Evolutionary conservation across 2,113 vertebrate genomes (phyloP).

Genomic region (Myrmophylax atrothorax): DNA sequence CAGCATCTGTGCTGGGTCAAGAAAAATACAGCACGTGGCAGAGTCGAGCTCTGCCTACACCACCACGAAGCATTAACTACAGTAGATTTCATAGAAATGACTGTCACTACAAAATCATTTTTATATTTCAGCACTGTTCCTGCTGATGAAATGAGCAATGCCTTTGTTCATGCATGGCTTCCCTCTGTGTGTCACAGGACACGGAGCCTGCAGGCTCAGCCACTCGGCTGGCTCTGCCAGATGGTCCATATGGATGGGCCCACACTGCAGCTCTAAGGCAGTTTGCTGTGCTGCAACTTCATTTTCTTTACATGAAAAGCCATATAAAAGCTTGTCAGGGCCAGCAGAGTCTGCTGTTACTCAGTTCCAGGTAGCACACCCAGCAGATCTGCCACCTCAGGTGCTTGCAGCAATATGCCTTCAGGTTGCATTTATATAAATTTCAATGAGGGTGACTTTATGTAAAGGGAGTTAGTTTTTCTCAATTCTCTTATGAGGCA

Average conservation of each 20-base stretch:
- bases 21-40: neutral
- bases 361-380: neutral
- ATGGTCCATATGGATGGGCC: neutral
- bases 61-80: neutral
- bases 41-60: neutral
- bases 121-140: neutral
- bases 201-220: neutral
- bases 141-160: neutral
- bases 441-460: rapidly evolving
- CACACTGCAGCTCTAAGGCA: neutral
- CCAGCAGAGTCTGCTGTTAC: neutral
- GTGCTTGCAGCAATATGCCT: neutral
- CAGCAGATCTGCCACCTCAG: neutral
- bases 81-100: neutral
- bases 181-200: neutral
- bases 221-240: neutral
- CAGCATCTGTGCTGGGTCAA: neutral
- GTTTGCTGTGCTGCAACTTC: neutral
- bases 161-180: neutral
- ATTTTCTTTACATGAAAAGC: rapidly evolving
- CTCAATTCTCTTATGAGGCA: neutral
- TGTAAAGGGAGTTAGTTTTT: rapidly evolving
- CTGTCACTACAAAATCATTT: neutral
- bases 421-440: neutral
- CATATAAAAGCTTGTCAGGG: neutral